A percentile compares a stretch with the other conserved stretches of the same genome.
Conservation (phyloP, 2,113 vertebrate species). For the Paramormyrops kingsleyae region DNA sequence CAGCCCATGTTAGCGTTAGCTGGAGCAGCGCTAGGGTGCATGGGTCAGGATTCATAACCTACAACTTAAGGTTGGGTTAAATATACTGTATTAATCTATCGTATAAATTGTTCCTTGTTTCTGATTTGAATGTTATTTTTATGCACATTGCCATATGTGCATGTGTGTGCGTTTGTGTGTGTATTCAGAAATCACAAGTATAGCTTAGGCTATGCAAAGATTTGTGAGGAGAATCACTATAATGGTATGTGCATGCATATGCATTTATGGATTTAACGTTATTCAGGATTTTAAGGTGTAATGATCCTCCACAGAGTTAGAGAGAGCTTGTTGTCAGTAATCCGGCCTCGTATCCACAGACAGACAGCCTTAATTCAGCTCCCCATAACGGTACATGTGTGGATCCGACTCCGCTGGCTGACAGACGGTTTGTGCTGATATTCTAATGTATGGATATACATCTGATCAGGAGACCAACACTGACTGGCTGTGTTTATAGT, state of each 20-base stretch:
- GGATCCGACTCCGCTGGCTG: neutral
- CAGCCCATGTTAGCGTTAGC: neutral
- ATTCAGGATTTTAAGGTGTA: neutral
- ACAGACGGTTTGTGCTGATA: neutral
- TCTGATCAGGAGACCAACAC: neutral
- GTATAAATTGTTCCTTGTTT: neutral
- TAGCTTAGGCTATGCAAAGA: neutral
- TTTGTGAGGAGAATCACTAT: neutral
- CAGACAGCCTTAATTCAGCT: neutral
- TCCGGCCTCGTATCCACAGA: neutral
- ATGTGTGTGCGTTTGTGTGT: neutral
- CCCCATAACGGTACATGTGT: no score
- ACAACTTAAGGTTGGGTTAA: neutral
- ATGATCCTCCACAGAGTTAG: neutral
- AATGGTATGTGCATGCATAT: neutral
- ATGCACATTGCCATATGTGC: neutral
- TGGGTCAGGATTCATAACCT: neutral
- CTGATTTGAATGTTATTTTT: neutral
- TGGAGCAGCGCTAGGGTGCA: neutral
- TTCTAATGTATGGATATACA: neutral
- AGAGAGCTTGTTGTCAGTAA: neutral
- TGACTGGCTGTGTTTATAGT: neutral
- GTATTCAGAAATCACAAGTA: neutral
- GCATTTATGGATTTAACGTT: neutral
- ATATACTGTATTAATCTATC: neutral